Evolutionary conservation across 2,113 vertebrate species (phyloP), one percentile per base, ranked within the genome.

Genomic region (Tachuris rubrigastra): DNA sequence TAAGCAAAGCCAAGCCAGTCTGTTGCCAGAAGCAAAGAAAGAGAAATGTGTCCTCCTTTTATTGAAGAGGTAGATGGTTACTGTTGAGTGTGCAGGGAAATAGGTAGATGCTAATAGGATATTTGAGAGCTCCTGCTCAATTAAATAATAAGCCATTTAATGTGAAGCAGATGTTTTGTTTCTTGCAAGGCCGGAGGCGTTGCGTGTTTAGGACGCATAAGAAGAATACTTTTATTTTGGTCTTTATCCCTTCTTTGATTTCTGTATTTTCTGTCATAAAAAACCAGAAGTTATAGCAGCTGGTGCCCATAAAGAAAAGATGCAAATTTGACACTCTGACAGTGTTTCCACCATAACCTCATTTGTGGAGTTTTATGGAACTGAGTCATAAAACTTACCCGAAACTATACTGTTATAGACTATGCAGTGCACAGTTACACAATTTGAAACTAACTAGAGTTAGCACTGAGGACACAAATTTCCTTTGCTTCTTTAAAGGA

Each of bases 371-470:
- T 28, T 85, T 95, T 91, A 44, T 49, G 31, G 79, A 93, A 77
- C 21, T 42, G 18, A 62, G 31, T 59, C 30, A 56, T 79, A 95
- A 67, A 82, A 90, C 22, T 68, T 81, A 42, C 28, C 23, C 33
- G 56, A 86, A 89, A 20, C n/a, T 77, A 20, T 44, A 14, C 41
- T 76, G 50, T 66, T 87, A 23, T 7, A 14, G 37, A 21, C 22
- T 81, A 8, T 65, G 44, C 46, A 69, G 55, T 47, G 65, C 68
- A 55, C 8, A 79, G 28, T 73, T 87, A 47, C 46, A 49, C 44
- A 65, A 39, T 90, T 87, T 91, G 91, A 41, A 87, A 59, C 41
- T 94, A 90, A 85, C 93, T 76, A 58, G n/a, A 67, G 22, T 74
- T 66, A 90, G 35, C 89, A 69, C 3, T 24, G 63, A 87, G 62